These are phyloP conservation scores for Anodontia alba DNA, from an alignment of 2,888 invertebrate genomes.

Conservation along the genomic window DNA sequence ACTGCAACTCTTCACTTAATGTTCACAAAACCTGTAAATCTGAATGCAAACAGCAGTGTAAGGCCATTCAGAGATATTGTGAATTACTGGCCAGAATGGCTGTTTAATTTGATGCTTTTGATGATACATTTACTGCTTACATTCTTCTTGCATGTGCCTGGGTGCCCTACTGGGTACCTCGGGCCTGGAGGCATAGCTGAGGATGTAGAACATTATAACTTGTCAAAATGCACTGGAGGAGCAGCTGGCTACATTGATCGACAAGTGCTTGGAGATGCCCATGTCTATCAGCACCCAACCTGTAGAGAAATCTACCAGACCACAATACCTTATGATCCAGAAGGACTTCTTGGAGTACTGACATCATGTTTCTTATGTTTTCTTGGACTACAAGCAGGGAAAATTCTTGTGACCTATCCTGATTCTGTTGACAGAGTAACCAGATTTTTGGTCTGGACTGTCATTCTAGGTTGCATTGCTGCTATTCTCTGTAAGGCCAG, in stretches of 20 bases:
- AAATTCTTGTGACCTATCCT: slow-evolving; percentile 88
- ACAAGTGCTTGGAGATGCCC: slow-evolving; percentile 89
- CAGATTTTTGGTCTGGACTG: slow-evolving; percentile 92
- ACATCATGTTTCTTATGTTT: slow-evolving; percentile 85
- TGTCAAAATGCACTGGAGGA: slow-evolving; percentile 93
- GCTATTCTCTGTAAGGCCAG: slow-evolving; percentile 80
- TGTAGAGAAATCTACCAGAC: slow-evolving; percentile 87
- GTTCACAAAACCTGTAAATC: slow-evolving; percentile 76
- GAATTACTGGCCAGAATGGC: slow-evolving; percentile 89
- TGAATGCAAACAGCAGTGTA: slow-evolving; percentile 63
- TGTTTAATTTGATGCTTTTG: slow-evolving; percentile 88
- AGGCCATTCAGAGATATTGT: slow-evolving; percentile 81
- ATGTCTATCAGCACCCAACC: slow-evolving; percentile 91
- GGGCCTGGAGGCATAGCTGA: slow-evolving; percentile 93
- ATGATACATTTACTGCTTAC: slow-evolving; percentile 89
- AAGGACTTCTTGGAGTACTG: slow-evolving; percentile 91
- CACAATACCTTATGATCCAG: slow-evolving; percentile 90
- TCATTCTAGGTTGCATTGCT: slow-evolving; percentile 81
- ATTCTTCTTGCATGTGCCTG: slow-evolving; percentile 90
- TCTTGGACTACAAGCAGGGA: slow-evolving; percentile 88
- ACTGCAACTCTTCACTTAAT: slow-evolving; percentile 87
- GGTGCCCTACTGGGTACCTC: slow-evolving; percentile 92
- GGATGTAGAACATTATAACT: slow-evolving; percentile 61
- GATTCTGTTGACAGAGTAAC: slow-evolving; percentile 86
- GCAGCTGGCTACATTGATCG: slow-evolving; percentile 94